These are phyloP conservation scores for Morinoia aosen DNA, from an alignment of 2,888 invertebrate species.

Conservation along the genomic window DNA sequence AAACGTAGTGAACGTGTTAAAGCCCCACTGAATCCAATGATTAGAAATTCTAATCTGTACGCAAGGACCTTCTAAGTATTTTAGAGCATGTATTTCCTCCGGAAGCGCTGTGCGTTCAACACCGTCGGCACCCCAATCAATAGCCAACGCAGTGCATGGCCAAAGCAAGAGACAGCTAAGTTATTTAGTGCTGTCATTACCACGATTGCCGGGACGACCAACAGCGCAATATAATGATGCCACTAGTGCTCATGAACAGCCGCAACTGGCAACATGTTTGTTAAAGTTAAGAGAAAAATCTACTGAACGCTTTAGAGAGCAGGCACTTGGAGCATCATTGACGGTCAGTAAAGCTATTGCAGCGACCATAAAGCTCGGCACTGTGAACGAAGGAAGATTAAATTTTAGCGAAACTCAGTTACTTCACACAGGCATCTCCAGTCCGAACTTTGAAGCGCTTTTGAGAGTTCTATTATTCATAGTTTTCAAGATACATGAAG, in stretches of 20 bases:
- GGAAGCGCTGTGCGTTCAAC: not conserved
- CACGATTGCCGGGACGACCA: not conserved
- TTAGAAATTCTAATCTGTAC: too few species aligned
- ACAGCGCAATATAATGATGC: slow-evolving; percentile 4
- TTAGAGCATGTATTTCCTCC: not conserved
- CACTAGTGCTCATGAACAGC: not conserved
- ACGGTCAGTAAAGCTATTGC: not conserved
- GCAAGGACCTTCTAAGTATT: too few species aligned
- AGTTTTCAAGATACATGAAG: too few species aligned
- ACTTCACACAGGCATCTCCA: not conserved
- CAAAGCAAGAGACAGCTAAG: not conserved
- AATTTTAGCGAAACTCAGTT: not conserved
- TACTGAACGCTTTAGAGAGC: not conserved
- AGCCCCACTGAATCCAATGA: too few species aligned
- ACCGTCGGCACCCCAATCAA: not conserved
- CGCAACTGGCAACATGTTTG: not conserved
- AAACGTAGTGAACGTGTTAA: too few species aligned
- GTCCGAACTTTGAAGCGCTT: not conserved
- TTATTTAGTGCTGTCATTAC: not conserved
- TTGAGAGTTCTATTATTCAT: too few species aligned
- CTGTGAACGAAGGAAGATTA: not conserved
- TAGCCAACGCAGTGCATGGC: not conserved
- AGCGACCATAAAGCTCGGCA: not conserved
- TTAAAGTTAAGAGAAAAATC: not conserved
- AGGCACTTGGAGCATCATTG: not conserved